Percentiles rank a stretch among this genome's conserved stretches.
phyloP scores from a whole-genome alignment of 2,888 invertebrate genomes.

The Trissoscelio sp. region DNA sequence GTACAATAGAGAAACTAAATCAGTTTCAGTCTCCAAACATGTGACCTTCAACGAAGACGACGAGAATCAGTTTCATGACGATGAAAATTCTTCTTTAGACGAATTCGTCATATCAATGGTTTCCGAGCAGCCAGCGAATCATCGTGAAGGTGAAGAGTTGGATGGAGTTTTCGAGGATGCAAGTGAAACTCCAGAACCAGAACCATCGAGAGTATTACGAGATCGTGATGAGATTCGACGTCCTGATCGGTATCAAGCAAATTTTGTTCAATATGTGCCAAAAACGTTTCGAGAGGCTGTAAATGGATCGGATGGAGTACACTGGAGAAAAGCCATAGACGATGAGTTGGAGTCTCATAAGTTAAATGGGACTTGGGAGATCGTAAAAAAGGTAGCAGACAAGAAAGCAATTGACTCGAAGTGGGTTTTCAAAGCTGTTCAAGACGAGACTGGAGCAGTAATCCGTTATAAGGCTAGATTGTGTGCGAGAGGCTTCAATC shows the following conservation, averaged over 20 bases:
- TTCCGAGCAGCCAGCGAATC: too few species aligned
- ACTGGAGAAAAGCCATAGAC: slow-evolving; percentile 52
- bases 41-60: background rate
- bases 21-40: background rate
- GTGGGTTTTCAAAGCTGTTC: too few species aligned
- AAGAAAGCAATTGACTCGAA: slow-evolving; percentile 56
- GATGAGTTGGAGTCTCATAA: slow-evolving; percentile 33
- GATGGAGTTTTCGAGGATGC: too few species aligned
- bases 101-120: too few species aligned
- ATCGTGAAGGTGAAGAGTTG: too few species aligned
- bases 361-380: slow-evolving; percentile 54
- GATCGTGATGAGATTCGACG: background rate
- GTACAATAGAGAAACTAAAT: background rate
- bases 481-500: slow-evolving; percentile 56
- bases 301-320: slow-evolving; percentile 5
- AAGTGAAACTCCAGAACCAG: too few species aligned
- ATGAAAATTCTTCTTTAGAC: too few species aligned
- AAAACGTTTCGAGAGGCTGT: slow-evolving; percentile 39
- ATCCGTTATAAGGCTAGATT: slow-evolving; percentile 64
- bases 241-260: background rate
- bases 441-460: too few species aligned
- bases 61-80: too few species aligned
- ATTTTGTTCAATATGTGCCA: slow-evolving; percentile 3
- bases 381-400: slow-evolving; percentile 21
- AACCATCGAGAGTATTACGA: background rate